These are phyloP conservation scores for Agrochola lota DNA, from an alignment of 2,888 invertebrate genomes.

Conservation along the genomic window DNA sequence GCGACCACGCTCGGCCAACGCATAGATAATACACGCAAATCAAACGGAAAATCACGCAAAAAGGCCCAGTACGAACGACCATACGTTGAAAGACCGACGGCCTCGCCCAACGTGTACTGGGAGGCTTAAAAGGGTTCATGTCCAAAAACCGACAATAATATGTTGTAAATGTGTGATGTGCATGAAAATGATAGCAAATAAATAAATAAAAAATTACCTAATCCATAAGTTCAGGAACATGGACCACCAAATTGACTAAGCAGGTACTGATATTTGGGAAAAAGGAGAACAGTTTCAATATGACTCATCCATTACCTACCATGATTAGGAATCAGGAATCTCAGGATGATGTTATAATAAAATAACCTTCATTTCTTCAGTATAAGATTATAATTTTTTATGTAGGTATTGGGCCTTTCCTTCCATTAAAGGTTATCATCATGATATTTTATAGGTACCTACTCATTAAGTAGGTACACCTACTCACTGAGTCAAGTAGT, in stretches of 20 bases:
- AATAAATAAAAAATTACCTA: neutral
- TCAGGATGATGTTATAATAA: neutral
- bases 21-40: too few species aligned
- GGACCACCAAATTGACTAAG: neutral
- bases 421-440: neutral
- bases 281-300: neutral
- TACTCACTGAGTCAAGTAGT: neutral
- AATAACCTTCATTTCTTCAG: neutral
- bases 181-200: too few species aligned
- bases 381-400: slow-evolving; percentile 3
- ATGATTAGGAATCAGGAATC: neutral
- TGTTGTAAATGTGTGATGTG: too few species aligned
- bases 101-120: too few species aligned
- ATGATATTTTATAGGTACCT: neutral
- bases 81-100: too few species aligned
- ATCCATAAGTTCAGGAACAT: neutral
- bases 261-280: neutral
- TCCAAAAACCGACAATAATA: too few species aligned
- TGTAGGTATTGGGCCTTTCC: slow-evolving; percentile 4
- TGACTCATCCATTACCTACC: slow-evolving; percentile 4
- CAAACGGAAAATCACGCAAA: too few species aligned
- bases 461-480: too few species aligned
- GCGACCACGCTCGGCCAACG: too few species aligned
- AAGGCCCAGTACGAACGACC: too few species aligned
- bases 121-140: too few species aligned